Evolutionary conservation across 2,888 invertebrate genomes (phyloP).

Genomic region (Leptothorax acervorum): DNA sequence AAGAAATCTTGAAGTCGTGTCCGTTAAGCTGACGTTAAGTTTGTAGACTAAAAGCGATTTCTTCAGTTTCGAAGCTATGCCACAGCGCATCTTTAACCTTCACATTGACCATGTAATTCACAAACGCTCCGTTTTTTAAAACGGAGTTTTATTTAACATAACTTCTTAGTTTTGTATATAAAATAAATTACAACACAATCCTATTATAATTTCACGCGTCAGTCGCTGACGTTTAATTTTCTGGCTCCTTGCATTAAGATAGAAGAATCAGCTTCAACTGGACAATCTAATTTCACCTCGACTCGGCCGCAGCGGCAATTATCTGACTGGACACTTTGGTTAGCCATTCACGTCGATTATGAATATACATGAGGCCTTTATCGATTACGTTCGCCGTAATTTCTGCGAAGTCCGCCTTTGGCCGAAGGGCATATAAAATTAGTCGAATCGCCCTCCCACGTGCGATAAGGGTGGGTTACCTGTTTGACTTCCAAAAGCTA

Average conservation of each 20-base stretch:
- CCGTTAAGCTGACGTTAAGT: constrained; percentile 2
- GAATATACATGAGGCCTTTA: constrained; percentile 52
- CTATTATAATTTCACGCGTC: not conserved
- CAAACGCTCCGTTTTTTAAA: not conserved
- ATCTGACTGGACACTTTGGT: constrained; percentile 51
- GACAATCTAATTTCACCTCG: constrained; percentile 30
- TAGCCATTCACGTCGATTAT: constrained; percentile 46
- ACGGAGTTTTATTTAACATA: not conserved
- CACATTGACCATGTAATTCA: not conserved
- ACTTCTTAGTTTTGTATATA: not conserved
- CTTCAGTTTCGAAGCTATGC: not conserved
- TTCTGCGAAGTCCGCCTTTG: constrained; percentile 7
- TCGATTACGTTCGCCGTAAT: constrained; percentile 48
- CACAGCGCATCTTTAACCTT: not conserved
- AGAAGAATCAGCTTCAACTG: constrained; percentile 6
- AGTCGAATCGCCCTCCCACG: constrained; percentile 30
- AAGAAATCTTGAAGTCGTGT: constrained; percentile 8
- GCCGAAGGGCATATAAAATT: constrained; percentile 45
- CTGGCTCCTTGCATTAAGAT: constrained; percentile 5
- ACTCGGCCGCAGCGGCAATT: constrained; percentile 26
- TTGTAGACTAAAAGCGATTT: not conserved
- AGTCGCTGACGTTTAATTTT: constrained; percentile 7
- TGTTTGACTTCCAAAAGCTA: constrained; percentile 49
- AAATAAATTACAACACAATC: not conserved
- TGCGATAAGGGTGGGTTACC: constrained; percentile 23